A percentile compares a stretch with the other conserved stretches of the same genome.
These are phyloP conservation scores for Lasius fuliginosus DNA, from an alignment of 2,888 invertebrate genomes.

Conservation along the genomic window DNA sequence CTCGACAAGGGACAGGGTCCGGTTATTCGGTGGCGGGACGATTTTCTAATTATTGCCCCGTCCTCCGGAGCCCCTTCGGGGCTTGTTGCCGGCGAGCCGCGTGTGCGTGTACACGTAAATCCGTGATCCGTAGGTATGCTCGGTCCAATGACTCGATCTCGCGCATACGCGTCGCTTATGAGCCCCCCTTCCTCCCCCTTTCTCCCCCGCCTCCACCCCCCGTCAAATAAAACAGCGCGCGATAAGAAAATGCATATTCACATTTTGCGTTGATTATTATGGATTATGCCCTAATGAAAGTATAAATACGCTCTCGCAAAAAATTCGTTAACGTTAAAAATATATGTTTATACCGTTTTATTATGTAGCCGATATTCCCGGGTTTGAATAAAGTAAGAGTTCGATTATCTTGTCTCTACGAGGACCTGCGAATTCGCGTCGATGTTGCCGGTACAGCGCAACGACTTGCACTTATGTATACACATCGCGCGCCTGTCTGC, in stretches of 20 bases:
- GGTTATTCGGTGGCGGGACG: conserved; percentile 76
- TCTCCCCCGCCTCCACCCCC: background rate
- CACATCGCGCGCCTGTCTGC: conserved; percentile 46
- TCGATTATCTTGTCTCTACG: background rate
- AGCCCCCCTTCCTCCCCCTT: background rate
- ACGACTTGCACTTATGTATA: conserved; percentile 33
- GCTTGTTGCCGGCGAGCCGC: conserved; percentile 66
- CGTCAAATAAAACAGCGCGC: conserved; percentile 48
- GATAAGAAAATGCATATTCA: conserved; percentile 55
- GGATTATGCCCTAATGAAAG: conserved; percentile 48
- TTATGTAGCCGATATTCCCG: background rate
- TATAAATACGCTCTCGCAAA: conserved; percentile 29
- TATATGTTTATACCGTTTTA: background rate
- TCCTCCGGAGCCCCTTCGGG: conserved; percentile 68
- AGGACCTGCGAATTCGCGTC: background rate
- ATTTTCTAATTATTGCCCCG: conserved; percentile 80
- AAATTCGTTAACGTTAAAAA: background rate
- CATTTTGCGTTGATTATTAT: conserved; percentile 50
- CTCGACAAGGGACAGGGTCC: conserved; percentile 72
- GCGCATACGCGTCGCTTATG: conserved; percentile 42
- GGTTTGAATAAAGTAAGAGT: conserved; percentile 10
- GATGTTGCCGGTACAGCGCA: conserved; percentile 2
- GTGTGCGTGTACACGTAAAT: conserved; percentile 68
- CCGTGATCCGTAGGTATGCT: conserved; percentile 57
- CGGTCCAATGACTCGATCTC: conserved; percentile 65